phyloP scores from a whole-genome alignment of 2,113 vertebrate genomes.

The Marmota flaviventris region DNA sequence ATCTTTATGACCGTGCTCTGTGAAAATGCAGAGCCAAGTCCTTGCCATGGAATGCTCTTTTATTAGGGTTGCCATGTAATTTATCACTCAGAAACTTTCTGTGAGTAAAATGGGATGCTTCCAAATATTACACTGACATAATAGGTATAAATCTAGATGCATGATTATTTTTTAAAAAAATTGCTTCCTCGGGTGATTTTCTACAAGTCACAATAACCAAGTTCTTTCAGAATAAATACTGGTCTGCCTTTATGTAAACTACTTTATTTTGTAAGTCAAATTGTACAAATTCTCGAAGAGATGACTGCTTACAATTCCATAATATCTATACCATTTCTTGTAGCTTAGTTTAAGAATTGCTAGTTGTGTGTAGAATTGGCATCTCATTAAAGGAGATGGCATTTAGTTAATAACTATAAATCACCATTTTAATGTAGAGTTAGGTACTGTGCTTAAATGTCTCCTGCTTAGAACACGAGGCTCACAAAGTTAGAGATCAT shows the following conservation, averaged over 20 bases:
- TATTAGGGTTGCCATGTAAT: not conserved
- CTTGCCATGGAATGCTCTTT: not conserved
- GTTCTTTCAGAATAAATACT: not conserved
- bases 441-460: no score
- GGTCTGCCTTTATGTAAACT: not conserved
- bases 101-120: not conserved
- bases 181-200: not conserved
- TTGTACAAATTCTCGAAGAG: not conserved
- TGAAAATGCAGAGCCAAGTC: not conserved
- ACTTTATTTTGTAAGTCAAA: not conserved
- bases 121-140: not conserved
- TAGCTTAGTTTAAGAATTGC: not conserved
- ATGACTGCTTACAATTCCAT: not conserved
- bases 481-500: not conserved
- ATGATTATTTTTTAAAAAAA: not conserved
- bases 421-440: not conserved
- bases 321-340: not conserved
- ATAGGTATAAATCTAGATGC: not conserved
- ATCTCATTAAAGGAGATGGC: not conserved
- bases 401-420: not conserved
- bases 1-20: not conserved
- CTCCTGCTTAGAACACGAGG: not conserved
- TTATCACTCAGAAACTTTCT: not conserved
- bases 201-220: not conserved
- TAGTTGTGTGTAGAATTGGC: not conserved